These are phyloP conservation scores for Vulpes ferrilata DNA, from an alignment of 2,113 vertebrate genomes.

Conservation along the genomic window DNA sequence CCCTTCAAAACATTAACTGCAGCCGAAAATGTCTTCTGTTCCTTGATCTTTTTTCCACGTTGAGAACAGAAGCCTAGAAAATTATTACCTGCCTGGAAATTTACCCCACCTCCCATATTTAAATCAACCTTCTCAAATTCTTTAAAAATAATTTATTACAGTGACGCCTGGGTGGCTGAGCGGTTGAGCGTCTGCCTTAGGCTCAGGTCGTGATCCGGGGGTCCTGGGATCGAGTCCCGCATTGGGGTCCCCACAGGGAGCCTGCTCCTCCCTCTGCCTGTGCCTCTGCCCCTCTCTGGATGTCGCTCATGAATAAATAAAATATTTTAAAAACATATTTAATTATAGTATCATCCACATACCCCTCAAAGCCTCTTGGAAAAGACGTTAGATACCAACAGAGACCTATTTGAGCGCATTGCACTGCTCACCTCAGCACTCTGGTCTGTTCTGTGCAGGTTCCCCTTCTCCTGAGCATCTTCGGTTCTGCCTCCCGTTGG, in stretches of 20 bases:
- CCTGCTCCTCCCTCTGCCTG: too few species aligned
- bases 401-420: not conserved
- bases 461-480: not conserved
- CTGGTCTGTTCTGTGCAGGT: not conserved
- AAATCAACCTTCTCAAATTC: not conserved
- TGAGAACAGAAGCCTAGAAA: not conserved
- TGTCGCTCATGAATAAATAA: too few species aligned
- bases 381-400: not conserved
- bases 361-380: not conserved
- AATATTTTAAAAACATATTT: too few species aligned
- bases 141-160: not conserved
- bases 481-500: not conserved
- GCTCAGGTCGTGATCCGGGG: too few species aligned
- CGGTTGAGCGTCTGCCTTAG: too few species aligned
- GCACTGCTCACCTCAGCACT: not conserved
- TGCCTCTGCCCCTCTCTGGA: too few species aligned
- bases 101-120: not conserved
- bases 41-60: not conserved
- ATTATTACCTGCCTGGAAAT: not conserved
- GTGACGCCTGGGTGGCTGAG: too few species aligned
- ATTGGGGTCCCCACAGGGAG: too few species aligned
- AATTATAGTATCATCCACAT: not conserved
- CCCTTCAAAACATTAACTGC: constrained; percentile 20
- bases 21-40: not conserved
- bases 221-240: too few species aligned